These are phyloP conservation scores for Clistopyga incitator DNA, from an alignment of 2,888 invertebrate genomes.

Conservation along the genomic window DNA sequence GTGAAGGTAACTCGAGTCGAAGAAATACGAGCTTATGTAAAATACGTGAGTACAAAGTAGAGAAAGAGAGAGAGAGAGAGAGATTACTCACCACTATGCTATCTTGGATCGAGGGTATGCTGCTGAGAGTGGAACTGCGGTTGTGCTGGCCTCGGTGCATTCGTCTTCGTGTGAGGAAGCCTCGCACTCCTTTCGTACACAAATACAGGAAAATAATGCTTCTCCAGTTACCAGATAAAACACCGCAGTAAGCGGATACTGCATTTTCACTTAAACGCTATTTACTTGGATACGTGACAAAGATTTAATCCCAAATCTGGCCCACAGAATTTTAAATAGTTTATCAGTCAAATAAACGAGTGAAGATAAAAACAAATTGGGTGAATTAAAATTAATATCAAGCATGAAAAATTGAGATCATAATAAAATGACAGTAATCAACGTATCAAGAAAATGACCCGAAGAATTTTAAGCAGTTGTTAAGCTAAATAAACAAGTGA, in stretches of 20 bases:
- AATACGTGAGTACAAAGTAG: slow-evolving; percentile 24
- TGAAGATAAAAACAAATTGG: too few species aligned
- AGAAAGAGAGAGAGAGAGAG: slow-evolving; percentile 16
- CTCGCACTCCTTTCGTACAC: slow-evolving; percentile 73
- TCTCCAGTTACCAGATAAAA: slow-evolving; percentile 7
- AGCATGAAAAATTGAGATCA: too few species aligned
- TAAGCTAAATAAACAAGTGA: too few species aligned
- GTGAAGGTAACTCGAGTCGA: slow-evolving; percentile 55
- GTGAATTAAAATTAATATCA: too few species aligned
- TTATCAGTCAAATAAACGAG: too few species aligned
- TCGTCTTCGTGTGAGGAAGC: slow-evolving; percentile 76
- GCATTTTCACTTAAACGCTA: background rate
- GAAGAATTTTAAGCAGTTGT: too few species aligned
- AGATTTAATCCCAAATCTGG: too few species aligned
- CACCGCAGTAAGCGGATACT: slow-evolving; percentile 6
- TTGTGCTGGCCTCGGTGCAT: slow-evolving; percentile 70
- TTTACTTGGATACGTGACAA: too few species aligned
- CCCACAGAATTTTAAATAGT: too few species aligned
- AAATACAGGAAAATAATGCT: slow-evolving; percentile 37
- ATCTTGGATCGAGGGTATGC: slow-evolving; percentile 75
- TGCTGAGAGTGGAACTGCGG: slow-evolving; percentile 72
- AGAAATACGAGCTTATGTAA: slow-evolving; percentile 59
- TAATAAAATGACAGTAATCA: too few species aligned
- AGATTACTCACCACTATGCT: slow-evolving; percentile 72
- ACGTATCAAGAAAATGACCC: too few species aligned